A percentile compares a stretch with the other conserved stretches of the same genome.
Conservation (phyloP, 2,888 invertebrate species). For the Atrina japonica region DNA sequence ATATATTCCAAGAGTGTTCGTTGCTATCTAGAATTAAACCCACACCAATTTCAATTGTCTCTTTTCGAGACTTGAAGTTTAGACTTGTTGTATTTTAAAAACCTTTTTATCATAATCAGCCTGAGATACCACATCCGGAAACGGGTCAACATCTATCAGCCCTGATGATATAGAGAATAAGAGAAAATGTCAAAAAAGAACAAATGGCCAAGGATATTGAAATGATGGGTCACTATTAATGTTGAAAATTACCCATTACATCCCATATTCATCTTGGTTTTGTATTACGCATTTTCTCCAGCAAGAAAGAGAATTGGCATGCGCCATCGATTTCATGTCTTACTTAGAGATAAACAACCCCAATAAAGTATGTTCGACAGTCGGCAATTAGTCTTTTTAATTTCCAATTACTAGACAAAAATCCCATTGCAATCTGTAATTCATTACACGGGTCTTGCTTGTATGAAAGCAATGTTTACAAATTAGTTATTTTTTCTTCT, state of each 20-base stretch:
- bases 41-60: too few species aligned
- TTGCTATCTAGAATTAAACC: too few species aligned
- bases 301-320: constrained; percentile 7
- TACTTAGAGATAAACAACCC: constrained; percentile 43
- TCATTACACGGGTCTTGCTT: not conserved
- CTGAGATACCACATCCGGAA: too few species aligned
- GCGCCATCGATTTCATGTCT: constrained; percentile 41
- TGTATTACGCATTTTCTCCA: constrained; percentile 10
- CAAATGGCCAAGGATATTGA: not conserved
- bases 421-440: constrained; percentile 8
- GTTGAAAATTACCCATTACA: constrained; percentile 25
- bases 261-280: constrained; percentile 4
- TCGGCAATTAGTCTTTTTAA: constrained; percentile 47
- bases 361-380: constrained; percentile 35
- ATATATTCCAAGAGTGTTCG: too few species aligned
- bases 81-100: too few species aligned
- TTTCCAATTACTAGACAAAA: constrained; percentile 27
- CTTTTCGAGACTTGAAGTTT: too few species aligned
- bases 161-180: too few species aligned
- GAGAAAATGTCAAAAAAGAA: too few species aligned
- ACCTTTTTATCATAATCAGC: too few species aligned
- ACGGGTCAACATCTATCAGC: too few species aligned
- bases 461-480: constrained; percentile 18
- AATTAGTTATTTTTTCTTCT: constrained; percentile 7
- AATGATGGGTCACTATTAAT: constrained; percentile 19